Conservation (phyloP, 2,888 invertebrate genomes). For the Amblyteles armatorius region DNA sequence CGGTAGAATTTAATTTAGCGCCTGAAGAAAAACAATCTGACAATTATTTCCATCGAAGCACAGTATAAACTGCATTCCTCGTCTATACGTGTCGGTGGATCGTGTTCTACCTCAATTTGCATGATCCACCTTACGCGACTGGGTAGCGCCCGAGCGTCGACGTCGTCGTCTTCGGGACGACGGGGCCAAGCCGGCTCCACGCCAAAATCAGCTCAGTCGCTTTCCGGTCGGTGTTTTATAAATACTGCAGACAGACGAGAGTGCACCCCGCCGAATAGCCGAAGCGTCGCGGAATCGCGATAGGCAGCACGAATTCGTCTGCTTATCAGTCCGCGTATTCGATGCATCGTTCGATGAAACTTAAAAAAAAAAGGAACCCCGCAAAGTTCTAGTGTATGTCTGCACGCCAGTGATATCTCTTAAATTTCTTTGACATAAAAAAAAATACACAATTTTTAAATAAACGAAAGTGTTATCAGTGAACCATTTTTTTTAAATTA, state of each 20-base stretch:
- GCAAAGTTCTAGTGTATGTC: not conserved
- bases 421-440: not conserved
- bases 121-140: slow-evolving; percentile 55
- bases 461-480: not conserved
- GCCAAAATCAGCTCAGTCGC: slow-evolving; percentile 84
- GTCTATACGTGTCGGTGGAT: slow-evolving; percentile 12
- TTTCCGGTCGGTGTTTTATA: slow-evolving; percentile 84
- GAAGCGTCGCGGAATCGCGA: slow-evolving; percentile 61
- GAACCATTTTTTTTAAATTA: not conserved
- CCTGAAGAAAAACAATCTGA: not conserved
- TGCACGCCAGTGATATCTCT: not conserved
- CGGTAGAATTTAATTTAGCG: not conserved
- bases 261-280: slow-evolving; percentile 75
- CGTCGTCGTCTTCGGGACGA: slow-evolving; percentile 70
- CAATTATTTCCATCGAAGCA: slow-evolving; percentile 25
- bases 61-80: not conserved
- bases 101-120: slow-evolving; percentile 61
- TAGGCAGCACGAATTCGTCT: slow-evolving; percentile 47
- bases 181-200: slow-evolving; percentile 81
- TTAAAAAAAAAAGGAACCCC: not conserved
- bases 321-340: slow-evolving; percentile 9
- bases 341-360: not conserved
- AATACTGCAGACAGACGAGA: slow-evolving; percentile 82
- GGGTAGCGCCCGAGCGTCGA: slow-evolving; percentile 63
- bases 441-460: not conserved